These are phyloP conservation scores for Atractosteus spatula DNA, from an alignment of 2,113 vertebrate genomes.

Conservation along the genomic window DNA sequence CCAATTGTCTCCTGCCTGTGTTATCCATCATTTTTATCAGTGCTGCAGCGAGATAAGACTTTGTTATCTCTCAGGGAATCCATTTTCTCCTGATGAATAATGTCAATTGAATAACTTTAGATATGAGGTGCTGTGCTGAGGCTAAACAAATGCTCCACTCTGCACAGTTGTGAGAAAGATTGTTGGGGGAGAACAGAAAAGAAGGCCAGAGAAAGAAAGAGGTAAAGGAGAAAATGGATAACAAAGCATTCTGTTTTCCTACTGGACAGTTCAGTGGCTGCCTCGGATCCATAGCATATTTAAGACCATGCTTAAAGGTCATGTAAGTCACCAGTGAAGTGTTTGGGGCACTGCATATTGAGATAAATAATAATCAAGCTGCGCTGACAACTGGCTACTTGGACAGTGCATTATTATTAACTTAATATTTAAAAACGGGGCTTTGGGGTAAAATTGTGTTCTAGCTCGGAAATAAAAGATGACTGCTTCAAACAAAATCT, in stretches of 20 bases:
- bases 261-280: too few relatives aligned
- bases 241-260: neutral
- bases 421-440: conserved; percentile 67
- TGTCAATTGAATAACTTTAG: conserved; percentile 47
- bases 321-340: too few relatives aligned
- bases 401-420: conserved; percentile 69
- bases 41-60: conserved; percentile 63
- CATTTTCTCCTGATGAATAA: conserved; percentile 57
- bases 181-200: neutral
- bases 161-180: too few relatives aligned
- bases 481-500: conserved; percentile 58
- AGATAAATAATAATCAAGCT: conserved; percentile 50
- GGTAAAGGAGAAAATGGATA: neutral
- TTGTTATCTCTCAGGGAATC: conserved; percentile 66
- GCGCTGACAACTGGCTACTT: conserved; percentile 67
- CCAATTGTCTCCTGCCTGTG: conserved; percentile 55
- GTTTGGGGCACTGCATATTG: too few relatives aligned
- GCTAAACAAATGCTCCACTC: neutral
- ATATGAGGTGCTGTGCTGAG: conserved; percentile 32
- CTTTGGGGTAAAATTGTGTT: conserved; percentile 61
- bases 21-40: conserved; percentile 77
- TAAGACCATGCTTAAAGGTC: too few relatives aligned
- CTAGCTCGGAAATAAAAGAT: conserved; percentile 66
- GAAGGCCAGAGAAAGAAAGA: neutral
- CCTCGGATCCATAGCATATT: too few relatives aligned